Conservation (phyloP, 1,140 invertebrate species). For the Bombus vancouverensis region DNA sequence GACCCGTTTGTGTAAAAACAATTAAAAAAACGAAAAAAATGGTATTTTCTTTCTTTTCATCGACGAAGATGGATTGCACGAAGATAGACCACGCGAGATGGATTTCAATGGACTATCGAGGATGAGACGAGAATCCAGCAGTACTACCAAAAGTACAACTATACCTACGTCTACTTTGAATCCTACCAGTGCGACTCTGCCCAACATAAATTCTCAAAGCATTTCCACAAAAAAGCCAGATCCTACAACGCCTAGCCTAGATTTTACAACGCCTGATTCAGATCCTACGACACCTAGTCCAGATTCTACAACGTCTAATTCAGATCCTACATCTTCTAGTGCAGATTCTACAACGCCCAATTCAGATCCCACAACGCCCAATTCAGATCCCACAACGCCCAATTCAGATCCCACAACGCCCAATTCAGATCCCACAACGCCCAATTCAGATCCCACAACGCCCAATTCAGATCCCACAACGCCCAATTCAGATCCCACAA, state of each 20-base stretch:
- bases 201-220: background rate
- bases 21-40: background rate
- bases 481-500: background rate
- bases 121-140: constrained; percentile 32
- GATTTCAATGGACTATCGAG: constrained; percentile 26
- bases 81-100: background rate
- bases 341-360: background rate
- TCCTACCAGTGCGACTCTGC: background rate
- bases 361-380: too few species aligned
- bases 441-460: background rate
- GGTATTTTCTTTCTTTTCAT: constrained; percentile 58
- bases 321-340: background rate
- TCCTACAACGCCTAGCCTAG: too few species aligned
- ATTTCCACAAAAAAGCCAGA: constrained; percentile 19
- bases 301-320: background rate
- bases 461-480: background rate
- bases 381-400: too few species aligned
- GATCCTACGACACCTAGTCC: background rate
- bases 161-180: constrained; percentile 12
- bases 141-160: background rate
- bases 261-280: too few species aligned
- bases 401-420: too few species aligned
- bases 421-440: background rate
- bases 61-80: constrained; percentile 48
- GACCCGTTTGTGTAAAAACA: background rate